These are phyloP conservation scores for Emmelina monodactyla DNA, from an alignment of 2,888 invertebrate genomes.

Conservation along the genomic window DNA sequence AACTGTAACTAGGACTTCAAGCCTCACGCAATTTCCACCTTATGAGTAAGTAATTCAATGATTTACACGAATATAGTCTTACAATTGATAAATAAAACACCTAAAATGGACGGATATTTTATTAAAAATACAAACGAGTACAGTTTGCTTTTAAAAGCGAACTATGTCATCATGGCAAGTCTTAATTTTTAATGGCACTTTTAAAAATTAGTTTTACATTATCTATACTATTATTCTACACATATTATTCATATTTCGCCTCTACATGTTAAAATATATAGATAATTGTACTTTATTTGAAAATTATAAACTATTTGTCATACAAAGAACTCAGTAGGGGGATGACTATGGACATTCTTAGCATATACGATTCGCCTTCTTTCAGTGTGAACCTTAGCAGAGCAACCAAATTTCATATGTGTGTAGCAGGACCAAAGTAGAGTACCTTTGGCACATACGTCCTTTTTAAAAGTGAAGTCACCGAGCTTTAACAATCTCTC, in stretches of 20 bases:
- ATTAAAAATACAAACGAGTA: not conserved
- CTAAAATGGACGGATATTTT: not conserved
- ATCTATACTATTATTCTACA: no score
- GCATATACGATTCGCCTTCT: conserved; percentile 34
- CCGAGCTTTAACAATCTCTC: conserved; percentile 49
- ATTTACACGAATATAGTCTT: not conserved
- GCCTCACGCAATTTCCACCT: no score
- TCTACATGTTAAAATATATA: no score
- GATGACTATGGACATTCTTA: conserved; percentile 48
- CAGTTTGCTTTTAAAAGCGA: no score
- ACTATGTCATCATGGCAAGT: no score
- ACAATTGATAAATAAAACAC: not conserved
- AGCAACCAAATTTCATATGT: conserved; percentile 37
- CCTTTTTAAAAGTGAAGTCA: conserved; percentile 48
- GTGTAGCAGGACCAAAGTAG: conserved; percentile 54
- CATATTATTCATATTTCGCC: no score
- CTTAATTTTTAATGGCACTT: no score
- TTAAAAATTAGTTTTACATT: no score
- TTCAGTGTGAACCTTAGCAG: conserved; percentile 44
- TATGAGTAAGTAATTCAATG: conserved; percentile 1
- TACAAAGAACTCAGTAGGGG: conserved; percentile 57
- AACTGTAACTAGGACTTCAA: no score
- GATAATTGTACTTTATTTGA: no score
- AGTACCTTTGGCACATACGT: conserved; percentile 24
- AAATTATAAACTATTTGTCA: no score